A percentile compares a stretch with the other conserved stretches of the same genome.
These are phyloP conservation scores for Pseudolaguvia tuberculata DNA, from an alignment of 2,113 vertebrate species.

Conservation along the genomic window DNA sequence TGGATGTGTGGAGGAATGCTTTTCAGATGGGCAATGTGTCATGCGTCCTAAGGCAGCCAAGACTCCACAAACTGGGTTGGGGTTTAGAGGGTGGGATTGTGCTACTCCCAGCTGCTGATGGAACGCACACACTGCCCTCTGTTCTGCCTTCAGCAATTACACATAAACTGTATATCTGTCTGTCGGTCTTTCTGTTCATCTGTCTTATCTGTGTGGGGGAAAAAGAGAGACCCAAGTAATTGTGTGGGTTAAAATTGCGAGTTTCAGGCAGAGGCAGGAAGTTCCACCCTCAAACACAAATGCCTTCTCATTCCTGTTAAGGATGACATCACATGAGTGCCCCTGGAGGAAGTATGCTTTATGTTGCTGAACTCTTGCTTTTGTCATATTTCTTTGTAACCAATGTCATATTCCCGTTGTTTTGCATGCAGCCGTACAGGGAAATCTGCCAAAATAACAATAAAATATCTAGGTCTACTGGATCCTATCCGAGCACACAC, in stretches of 20 bases:
- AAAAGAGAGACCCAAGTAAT: conserved; percentile 52
- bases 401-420: conserved; percentile 46
- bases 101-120: conserved; percentile 63
- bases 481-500: too few relatives aligned
- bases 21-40: conserved; percentile 48
- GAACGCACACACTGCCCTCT: conserved; percentile 55
- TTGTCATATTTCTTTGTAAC: conserved; percentile 49
- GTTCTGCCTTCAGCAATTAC: conserved; percentile 59
- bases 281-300: conserved; percentile 39
- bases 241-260: conserved; percentile 36
- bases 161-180: conserved; percentile 29
- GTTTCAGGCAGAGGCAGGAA: conserved; percentile 49
- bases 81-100: conserved; percentile 41
- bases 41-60: conserved; percentile 42
- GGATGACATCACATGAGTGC: conserved; percentile 47
- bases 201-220: background rate
- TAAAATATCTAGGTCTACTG: too few relatives aligned
- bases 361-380: conserved; percentile 34
- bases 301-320: conserved; percentile 34
- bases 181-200: background rate
- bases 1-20: conserved; percentile 51
- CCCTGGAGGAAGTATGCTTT: conserved; percentile 42
- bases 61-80: conserved; percentile 35
- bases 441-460: conserved; percentile 2
- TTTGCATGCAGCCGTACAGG: conserved; percentile 33